These are phyloP conservation scores for Glaucopsyche alexis DNA, from an alignment of 2,888 invertebrate genomes.

Conservation along the genomic window DNA sequence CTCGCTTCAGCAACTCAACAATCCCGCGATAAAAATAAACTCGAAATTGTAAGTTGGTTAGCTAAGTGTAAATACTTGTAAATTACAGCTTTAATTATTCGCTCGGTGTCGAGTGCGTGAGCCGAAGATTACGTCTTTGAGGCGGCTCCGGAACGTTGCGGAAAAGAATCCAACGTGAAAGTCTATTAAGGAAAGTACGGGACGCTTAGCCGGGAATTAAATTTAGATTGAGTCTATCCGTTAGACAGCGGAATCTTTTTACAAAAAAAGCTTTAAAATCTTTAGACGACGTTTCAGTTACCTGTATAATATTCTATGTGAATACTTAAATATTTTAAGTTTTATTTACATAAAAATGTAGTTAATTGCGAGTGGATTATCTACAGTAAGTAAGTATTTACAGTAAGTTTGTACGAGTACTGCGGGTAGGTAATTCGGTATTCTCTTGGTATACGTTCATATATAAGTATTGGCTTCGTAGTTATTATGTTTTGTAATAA, in stretches of 20 bases:
- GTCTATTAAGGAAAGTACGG: conserved; percentile 51
- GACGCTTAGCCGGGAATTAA: conserved; percentile 56
- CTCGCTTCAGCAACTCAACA: background rate
- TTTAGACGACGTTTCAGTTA: background rate
- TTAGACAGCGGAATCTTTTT: conserved; percentile 42
- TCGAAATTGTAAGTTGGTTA: background rate
- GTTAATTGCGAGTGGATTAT: no score
- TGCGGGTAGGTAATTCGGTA: no score
- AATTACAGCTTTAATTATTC: conserved; percentile 31
- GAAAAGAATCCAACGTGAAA: conserved; percentile 57
- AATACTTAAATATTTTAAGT: no score
- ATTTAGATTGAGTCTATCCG: conserved; percentile 60
- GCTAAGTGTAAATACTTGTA: conserved; percentile 28
- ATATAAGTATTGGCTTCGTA: no score
- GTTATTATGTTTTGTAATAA: background rate
- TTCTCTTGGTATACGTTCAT: no score
- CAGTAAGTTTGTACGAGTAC: no score
- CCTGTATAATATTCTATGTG: background rate
- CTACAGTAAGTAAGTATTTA: no score
- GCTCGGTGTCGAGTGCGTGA: conserved; percentile 26
- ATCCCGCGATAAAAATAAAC: background rate
- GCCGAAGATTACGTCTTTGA: conserved; percentile 30
- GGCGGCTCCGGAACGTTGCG: conserved; percentile 46
- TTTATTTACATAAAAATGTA: no score
- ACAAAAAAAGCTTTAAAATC: conserved; percentile 11